Percentiles rank a stretch among this genome's conserved stretches.
These are phyloP conservation scores for Natrix natrix DNA, from an alignment of 2,797 vertebrate genomes.

Conservation along the genomic window DNA sequence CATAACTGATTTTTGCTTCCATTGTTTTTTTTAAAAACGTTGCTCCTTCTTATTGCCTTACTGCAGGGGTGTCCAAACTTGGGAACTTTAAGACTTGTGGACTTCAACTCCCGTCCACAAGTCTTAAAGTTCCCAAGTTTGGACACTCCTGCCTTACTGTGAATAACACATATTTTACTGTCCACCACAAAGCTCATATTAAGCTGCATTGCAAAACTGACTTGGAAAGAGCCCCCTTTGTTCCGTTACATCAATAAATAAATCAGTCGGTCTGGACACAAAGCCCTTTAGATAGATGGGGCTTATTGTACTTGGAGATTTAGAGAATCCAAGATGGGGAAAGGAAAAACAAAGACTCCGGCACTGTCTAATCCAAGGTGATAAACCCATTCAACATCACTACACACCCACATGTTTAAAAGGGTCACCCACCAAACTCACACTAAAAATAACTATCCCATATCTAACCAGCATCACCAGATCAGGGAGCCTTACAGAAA, in stretches of 20 bases:
- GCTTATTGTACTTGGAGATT: neutral
- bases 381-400: neutral
- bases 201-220: neutral
- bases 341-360: neutral
- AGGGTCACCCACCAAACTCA: neutral
- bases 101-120: too few species aligned
- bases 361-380: neutral
- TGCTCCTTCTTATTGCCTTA: neutral
- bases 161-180: neutral
- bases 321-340: neutral
- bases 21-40: too few species aligned
- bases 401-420: neutral
- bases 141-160: neutral
- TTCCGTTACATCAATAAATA: neutral
- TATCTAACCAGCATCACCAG: neutral
- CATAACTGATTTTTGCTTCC: neutral
- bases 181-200: neutral
- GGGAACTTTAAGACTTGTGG: too few species aligned
- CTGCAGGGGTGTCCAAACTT: too few species aligned
- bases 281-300: neutral
- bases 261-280: neutral
- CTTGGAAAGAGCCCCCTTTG: neutral
- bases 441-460: neutral
- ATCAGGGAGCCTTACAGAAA: neutral
- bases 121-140: too few species aligned